A percentile compares a stretch with the other conserved stretches of the same genome.
Conservation (phyloP, 1,140 invertebrate genomes). For the Drosophila malerkotliana region DNA sequence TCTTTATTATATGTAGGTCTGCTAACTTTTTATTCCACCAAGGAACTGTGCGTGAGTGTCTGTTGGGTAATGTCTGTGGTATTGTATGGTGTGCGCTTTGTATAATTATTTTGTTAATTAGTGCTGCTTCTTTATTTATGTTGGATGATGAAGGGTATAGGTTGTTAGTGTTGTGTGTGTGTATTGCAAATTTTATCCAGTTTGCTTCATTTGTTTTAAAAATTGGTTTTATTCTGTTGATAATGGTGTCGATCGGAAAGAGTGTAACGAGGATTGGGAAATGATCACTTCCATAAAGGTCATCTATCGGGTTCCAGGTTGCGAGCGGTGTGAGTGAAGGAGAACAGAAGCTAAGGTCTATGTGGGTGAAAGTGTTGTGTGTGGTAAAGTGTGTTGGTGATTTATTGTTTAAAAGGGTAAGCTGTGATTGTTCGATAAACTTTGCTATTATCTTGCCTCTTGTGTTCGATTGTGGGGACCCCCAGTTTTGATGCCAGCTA, state of each 20-base stretch:
- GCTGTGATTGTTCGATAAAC: neutral
- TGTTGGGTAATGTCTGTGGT: no score
- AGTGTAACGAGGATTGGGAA: neutral
- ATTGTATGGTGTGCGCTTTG: no score
- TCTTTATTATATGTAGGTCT: neutral
- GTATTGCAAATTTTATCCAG: no score
- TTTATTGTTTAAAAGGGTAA: neutral
- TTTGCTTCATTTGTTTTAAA: no score
- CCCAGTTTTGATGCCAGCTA: constrained; percentile 2
- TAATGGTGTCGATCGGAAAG: neutral
- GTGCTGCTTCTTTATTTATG: no score
- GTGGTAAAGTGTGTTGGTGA: no score
- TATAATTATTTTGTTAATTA: no score
- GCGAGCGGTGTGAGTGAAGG: neutral
- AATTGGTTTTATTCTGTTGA: no score
- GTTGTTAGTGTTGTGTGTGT: no score
- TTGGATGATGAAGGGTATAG: no score
- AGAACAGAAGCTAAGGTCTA: constrained; percentile 1
- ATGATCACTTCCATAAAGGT: neutral
- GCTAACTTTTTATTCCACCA: constrained; percentile 8
- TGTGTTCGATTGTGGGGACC: neutral
- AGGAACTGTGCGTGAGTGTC: neutral
- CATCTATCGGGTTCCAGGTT: neutral
- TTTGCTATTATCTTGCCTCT: neutral
- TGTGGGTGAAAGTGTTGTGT: no score